Evolutionary conservation across 2,888 invertebrate species (phyloP), one percentile per base, ranked within the genome.

Genomic region (Amiota communis): DNA sequence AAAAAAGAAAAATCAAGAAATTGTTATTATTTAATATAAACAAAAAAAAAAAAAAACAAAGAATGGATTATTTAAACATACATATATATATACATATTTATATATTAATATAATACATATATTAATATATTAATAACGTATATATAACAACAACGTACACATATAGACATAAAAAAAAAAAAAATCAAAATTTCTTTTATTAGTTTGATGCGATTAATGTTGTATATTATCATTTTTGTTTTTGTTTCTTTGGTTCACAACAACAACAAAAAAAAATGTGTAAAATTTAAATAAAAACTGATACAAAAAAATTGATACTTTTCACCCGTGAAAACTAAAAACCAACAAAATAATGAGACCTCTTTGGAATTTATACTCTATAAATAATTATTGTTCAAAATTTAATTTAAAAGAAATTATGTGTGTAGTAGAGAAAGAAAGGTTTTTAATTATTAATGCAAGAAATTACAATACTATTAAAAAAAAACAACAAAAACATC

Each of bases 51-150:
- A n/a, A n/a, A n/a, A n/a, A n/a, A n/a, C n/a, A n/a, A n/a, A 68
- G 70, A 73, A 71, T 67, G 68, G 74, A 74, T 72, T 76, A 78
- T 77, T 78, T 79, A 74, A 79, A 79, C 76, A 77, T 53, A 36
- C 6, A 36, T 6, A 36, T 36, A 36, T 36, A 36, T 36, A 36
- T 36, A 36, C 36, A 6, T 36, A 36, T 36, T 36, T 36, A 36
- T 36, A 36, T 36, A 36, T 36, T 36, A 36, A 36, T 36, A 36
- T 36, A 36, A 36, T 6, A 36, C 8, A 36, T 36, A 36, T 36
- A 36, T 36, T 36, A 36, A 36, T 36, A 36, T 36, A 36, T 36
- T 6, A 6, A 36, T 6, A 6, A 36, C 36, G 36, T 36, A 36
- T 36, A 36, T 36, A 36, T 36, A 36, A 23, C 23, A 23, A 23